Evolutionary conservation across 2,113 vertebrate species (phyloP).

Genomic region (Antechinus stuartii): DNA sequence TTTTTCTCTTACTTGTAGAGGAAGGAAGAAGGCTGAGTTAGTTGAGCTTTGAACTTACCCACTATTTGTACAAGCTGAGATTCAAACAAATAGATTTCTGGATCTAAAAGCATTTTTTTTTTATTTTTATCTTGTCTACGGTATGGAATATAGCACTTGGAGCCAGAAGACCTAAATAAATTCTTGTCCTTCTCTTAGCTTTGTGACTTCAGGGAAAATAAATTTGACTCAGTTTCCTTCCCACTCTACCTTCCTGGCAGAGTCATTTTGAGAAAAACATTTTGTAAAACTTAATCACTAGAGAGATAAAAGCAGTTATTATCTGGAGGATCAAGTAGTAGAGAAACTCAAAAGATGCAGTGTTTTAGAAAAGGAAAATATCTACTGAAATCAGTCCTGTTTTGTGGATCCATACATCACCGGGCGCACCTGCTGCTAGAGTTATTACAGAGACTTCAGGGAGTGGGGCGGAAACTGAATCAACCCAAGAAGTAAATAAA

Average conservation of each 20-base stretch:
- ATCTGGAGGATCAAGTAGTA: background rate
- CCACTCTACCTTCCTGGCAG: background rate
- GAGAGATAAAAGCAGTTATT: background rate
- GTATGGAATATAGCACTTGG: background rate
- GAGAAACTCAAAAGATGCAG: background rate
- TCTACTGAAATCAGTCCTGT: background rate
- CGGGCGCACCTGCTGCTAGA: background rate
- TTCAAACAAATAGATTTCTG: background rate
- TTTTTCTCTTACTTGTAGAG: background rate
- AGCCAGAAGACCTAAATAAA: background rate
- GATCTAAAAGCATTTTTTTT: background rate
- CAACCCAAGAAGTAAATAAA: background rate
- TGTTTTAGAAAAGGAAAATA: background rate
- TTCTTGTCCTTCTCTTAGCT: background rate
- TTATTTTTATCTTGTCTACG: background rate
- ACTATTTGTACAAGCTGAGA: background rate
- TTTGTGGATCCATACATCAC: background rate
- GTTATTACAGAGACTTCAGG: background rate
- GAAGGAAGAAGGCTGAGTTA: background rate
- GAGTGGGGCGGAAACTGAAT: fast-evolving
- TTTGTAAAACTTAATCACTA: background rate
- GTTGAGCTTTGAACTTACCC: background rate
- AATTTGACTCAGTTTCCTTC: background rate
- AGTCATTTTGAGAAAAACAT: background rate
- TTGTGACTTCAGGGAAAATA: background rate